Conservation (phyloP, 2,113 vertebrate genomes). For the Choloepus hoffmanni region DNA sequence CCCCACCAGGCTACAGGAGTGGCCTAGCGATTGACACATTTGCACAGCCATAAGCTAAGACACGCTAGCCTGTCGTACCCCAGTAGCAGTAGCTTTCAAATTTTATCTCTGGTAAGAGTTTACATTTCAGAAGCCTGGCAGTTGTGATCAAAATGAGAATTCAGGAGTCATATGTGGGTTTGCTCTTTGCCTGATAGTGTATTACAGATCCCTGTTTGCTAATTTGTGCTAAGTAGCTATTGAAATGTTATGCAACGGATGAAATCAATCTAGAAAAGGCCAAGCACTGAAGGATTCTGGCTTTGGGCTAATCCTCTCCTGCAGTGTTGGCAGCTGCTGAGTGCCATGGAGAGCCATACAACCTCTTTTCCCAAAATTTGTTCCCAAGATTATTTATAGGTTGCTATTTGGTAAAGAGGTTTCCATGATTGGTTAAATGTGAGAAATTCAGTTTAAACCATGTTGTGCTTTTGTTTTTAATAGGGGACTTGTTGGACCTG, state of each 20-base stretch:
- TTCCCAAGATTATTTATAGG: not conserved
- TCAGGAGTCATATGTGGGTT: not conserved
- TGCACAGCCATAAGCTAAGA: not conserved
- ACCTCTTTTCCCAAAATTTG: not conserved
- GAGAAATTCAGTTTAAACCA: not conserved
- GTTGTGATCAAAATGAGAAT: conserved; percentile 26
- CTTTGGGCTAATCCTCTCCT: not conserved
- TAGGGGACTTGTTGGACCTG: not conserved
- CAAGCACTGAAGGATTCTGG: not conserved
- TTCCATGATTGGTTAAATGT: conserved; percentile 17
- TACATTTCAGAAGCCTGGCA: conserved; percentile 39
- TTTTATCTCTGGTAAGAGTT: conserved; percentile 29
- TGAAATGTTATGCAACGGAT: not conserved
- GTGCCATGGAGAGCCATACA: not conserved
- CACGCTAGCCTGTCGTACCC: not conserved
- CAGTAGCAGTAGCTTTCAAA: not conserved
- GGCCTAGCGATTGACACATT: not conserved
- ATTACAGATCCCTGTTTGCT: not conserved
- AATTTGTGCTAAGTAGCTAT: not conserved
- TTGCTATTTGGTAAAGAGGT: not conserved
- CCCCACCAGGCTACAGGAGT: not conserved
- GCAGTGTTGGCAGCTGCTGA: not conserved
- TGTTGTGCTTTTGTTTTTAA: not conserved
- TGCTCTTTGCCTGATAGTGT: conserved; percentile 16
- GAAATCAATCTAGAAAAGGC: not conserved